Conservation (phyloP, 2,888 invertebrate species). For the Tipula helvola region DNA sequence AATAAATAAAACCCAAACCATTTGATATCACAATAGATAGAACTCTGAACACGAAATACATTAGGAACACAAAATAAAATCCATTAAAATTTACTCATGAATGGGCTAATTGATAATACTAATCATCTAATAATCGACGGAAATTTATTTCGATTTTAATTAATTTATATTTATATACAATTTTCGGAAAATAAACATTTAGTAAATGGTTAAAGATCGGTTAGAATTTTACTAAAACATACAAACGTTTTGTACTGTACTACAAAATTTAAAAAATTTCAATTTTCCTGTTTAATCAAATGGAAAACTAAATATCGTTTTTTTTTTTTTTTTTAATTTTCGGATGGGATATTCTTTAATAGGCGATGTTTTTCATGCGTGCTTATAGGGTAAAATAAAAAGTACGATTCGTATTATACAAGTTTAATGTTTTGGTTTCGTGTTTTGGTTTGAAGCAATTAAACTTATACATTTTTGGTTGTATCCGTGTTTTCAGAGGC, state of each 20-base stretch:
- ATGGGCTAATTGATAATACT: not conserved
- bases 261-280: not conserved
- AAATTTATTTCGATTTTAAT: not conserved
- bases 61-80: not conserved
- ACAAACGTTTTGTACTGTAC: no score
- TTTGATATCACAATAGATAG: not conserved
- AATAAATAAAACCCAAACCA: not conserved
- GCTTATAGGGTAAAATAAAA: not conserved
- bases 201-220: no score
- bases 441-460: not conserved
- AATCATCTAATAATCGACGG: not conserved
- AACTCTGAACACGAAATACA: not conserved
- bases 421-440: not conserved
- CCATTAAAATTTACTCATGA: not conserved
- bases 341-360: not conserved
- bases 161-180: not conserved
- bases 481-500: not conserved
- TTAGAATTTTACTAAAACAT: no score
- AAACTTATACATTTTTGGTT: not conserved
- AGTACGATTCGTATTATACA: not conserved
- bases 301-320: not conserved
- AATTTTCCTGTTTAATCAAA: not conserved
- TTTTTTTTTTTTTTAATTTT: not conserved
- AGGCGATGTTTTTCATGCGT: not conserved
- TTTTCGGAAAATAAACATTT: no score